These are phyloP conservation scores for Lagorchestes hirsutus DNA, from an alignment of 2,797 vertebrate genomes.

Conservation along the genomic window DNA sequence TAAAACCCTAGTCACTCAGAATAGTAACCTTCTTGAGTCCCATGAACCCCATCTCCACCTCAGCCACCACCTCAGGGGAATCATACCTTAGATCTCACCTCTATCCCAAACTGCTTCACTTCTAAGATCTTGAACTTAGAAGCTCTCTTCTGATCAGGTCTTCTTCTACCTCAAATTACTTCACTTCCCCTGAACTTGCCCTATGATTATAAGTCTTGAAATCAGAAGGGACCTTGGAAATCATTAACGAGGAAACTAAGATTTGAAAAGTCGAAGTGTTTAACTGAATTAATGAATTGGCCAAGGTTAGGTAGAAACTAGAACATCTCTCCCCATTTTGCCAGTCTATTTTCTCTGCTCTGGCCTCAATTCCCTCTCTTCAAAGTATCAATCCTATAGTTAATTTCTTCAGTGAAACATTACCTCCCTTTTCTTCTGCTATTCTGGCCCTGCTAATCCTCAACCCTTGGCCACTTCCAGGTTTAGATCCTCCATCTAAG, in stretches of 20 bases:
- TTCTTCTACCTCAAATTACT: not conserved
- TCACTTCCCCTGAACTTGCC: not conserved
- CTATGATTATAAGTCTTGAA: not conserved
- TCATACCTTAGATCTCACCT: not conserved
- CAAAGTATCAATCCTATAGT: not conserved
- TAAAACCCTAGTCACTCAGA: not conserved
- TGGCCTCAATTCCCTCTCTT: too few relatives aligned
- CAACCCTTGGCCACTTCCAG: not conserved
- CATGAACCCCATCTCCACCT: not conserved
- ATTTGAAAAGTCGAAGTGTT: not conserved
- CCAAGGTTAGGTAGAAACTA: too few relatives aligned
- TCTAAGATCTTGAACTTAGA: not conserved
- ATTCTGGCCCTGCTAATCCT: not conserved
- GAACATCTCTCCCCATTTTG: too few relatives aligned
- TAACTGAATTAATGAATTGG: too few relatives aligned
- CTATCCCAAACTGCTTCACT: not conserved
- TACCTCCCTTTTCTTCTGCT: not conserved
- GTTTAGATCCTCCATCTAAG: not conserved
- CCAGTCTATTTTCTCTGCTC: too few relatives aligned
- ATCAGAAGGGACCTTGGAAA: not conserved
- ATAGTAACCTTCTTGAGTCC: not conserved
- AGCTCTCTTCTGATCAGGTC: not conserved
- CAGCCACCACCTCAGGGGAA: not conserved
- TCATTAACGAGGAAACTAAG: not conserved
- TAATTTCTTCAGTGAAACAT: not conserved